Percentiles rank a stretch among this genome's conserved stretches.
These are phyloP conservation scores for Polymixis lichenea DNA, from an alignment of 2,888 invertebrate species.

Conservation along the genomic window DNA sequence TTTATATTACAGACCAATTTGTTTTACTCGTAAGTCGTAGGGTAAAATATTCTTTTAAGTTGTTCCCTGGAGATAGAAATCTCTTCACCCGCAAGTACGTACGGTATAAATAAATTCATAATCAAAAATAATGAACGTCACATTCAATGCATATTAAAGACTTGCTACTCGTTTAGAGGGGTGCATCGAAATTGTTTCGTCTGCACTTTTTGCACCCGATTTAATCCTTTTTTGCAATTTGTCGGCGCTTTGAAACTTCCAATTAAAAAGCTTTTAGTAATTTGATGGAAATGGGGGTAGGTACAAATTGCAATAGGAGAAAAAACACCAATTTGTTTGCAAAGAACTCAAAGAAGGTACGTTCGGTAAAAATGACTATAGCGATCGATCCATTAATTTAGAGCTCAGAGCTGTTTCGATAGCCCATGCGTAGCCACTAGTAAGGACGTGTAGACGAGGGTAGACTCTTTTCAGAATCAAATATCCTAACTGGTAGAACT, in stretches of 20 bases:
- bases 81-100: slow-evolving; percentile 8
- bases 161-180: slow-evolving; percentile 32
- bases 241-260: slow-evolving; percentile 21
- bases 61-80: background rate
- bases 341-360: background rate
- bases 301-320: background rate
- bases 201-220: slow-evolving; percentile 40
- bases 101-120: slow-evolving; percentile 41
- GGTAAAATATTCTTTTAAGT: slow-evolving; percentile 7
- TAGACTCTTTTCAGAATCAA: background rate
- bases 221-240: slow-evolving; percentile 41
- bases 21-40: slow-evolving; percentile 35
- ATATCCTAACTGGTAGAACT: background rate
- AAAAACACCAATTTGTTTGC: background rate
- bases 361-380: too few species aligned
- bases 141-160: slow-evolving; percentile 59
- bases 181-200: slow-evolving; percentile 55
- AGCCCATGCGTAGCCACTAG: background rate
- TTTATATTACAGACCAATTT: slow-evolving; percentile 47
- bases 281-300: slow-evolving; percentile 17
- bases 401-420: background rate
- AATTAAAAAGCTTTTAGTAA: slow-evolving; percentile 35
- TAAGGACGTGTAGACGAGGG: background rate
- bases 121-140: slow-evolving; percentile 52
- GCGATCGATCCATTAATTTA: background rate